Evolutionary conservation across 2,797 vertebrate species (phyloP), one percentile per base, ranked within the genome.

Genomic region (Gambelia wislizenii): DNA sequence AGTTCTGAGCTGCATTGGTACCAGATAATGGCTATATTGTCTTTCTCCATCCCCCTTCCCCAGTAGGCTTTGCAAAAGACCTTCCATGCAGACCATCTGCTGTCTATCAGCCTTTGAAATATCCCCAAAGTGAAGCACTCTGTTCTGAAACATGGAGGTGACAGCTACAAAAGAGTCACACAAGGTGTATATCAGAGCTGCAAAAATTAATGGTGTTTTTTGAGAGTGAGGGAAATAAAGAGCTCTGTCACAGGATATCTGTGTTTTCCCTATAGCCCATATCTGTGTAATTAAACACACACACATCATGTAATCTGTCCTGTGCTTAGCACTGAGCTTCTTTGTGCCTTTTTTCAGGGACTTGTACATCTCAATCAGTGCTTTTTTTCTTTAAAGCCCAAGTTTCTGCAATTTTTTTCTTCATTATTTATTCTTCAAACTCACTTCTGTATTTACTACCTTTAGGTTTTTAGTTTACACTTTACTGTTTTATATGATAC

Each of bases 41-140:
- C 20, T 59, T 59, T 59, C 56, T 52, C 92, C 33, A 86, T 92
- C 88, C 49, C 92, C 22, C 30, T 52, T 77, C 79, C 80, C 44
- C 2, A 61, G 20, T 39, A 27, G 83, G 39, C 86, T 61, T 82
- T 88, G 74, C 69, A 54, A 78, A 89, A 69, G 54, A 67, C 16
- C 81, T 64, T 8, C 87, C 84, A 72, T 87, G 76, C 39, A 36
- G 56, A 59, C 30, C 67, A 75, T 54, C 54, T 74, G 39, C 47
- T 42, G 39, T 47, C 64, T 80, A 22, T 70, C 61, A 47, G 16
- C 72, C 59, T 76, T 88, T 67, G 44, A 83, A 83, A 76, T 67
- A 67, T 67, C 56, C 30, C 56, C 52, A 20, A 80, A 47, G 30
- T 47, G 69, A 72, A 59, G 54, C 39, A 59, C n/a, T 81, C 67